Evolutionary conservation across 2,888 invertebrate genomes (phyloP), one percentile per base, ranked within the genome.

Genomic region (Trimorus sp.): DNA sequence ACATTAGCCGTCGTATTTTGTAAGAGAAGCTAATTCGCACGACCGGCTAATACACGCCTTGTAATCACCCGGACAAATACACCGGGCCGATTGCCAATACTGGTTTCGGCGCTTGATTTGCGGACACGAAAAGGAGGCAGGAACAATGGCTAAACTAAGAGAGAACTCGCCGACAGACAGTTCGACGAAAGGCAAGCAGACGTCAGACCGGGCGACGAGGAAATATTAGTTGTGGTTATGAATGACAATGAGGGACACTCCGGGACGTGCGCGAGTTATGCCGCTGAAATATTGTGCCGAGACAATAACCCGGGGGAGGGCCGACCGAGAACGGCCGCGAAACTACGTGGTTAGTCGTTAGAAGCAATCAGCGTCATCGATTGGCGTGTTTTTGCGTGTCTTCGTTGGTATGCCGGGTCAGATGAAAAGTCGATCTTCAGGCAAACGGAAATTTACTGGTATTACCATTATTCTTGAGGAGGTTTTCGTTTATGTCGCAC

Each of bases 81-180:
- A 49, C 9, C 56, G 82, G 78, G 75, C 78, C 82, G 78, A 82
- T 82, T 82, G 78, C 82, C 82, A 75, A 78, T 82, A 78, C 77
- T 51, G 74, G 74, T 65, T 66, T 78, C 42, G 65, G 65, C 38
- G 53, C 62, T 66, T 79, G 59, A 78, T 78, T 75, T 60, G 79
- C 54, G 48, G 68, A 71, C 71, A 56, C 37, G 68, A 66, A 73
- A 71, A 71, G 60, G 73, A 65, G 71, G 14, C 42, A 69, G 38
- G 58, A 69, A 76, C 76, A 69, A 69, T 53, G 49, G 40, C 54
- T 36, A 12, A 48, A 62, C 66, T 68, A 70, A 70, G 70, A 63
- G 63, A 36, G 59, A 75, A 42, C 65, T 58, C 40, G 26, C 65
- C 63, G 73, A 62, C 54, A 54, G 70, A 60, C 70, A 40, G 42